phyloP scores from a whole-genome alignment of 2,113 vertebrate species.

The Struthio camelus region DNA sequence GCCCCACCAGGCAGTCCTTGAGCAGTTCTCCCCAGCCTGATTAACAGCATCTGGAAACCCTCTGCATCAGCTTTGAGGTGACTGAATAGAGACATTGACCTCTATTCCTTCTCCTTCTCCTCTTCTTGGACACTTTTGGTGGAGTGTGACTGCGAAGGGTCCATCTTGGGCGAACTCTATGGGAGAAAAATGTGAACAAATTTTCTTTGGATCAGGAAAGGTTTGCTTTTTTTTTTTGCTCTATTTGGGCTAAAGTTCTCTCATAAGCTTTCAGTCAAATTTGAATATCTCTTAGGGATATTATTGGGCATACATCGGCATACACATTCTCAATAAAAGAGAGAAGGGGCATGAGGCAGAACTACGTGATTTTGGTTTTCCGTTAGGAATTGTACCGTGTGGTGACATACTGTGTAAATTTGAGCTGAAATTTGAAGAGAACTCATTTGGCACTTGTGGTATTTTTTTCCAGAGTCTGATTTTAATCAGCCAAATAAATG shows the following conservation, averaged over 20 bases:
- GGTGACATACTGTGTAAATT: conserved; percentile 20
- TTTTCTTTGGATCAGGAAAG: neutral
- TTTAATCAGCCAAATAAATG: conserved; percentile 54
- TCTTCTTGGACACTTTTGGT: neutral
- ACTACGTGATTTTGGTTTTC: neutral
- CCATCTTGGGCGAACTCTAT: neutral
- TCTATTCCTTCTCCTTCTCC: neutral
- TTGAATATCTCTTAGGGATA: neutral
- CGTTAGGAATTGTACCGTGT: neutral
- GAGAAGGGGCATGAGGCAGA: neutral
- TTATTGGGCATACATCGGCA: neutral
- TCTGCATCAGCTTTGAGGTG: neutral
- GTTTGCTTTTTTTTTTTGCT: neutral
- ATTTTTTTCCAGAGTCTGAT: conserved; percentile 52
- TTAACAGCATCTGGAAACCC: neutral
- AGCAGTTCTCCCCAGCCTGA: neutral
- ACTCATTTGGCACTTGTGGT: conserved; percentile 7
- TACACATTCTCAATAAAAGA: neutral
- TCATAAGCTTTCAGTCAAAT: neutral
- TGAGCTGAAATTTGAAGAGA: neutral
- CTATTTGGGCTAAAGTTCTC: neutral
- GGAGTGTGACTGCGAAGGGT: neutral
- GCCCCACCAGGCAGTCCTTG: neutral
- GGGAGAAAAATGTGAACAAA: neutral
- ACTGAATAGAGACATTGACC: neutral